phyloP scores from a whole-genome alignment of 2,113 vertebrate genomes.

The Lepisosteus oculatus region DNA sequence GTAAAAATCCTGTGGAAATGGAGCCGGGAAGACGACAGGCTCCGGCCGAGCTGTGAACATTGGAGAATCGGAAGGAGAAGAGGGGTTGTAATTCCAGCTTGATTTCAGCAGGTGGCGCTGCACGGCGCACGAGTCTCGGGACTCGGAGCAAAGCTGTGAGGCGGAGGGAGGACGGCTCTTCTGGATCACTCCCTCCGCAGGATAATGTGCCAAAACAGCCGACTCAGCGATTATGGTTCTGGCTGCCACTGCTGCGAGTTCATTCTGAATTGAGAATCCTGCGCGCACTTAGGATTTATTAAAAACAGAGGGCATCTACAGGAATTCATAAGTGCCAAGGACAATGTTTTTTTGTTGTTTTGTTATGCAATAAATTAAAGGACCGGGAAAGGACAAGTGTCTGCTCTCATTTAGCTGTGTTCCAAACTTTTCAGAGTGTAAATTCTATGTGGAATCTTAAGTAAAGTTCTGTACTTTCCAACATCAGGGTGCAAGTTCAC shows the following conservation, averaged over 20 bases:
- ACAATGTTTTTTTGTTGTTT: not conserved
- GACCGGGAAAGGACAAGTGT: no score
- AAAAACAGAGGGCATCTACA: not conserved
- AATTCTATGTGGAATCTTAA: no score
- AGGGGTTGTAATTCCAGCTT: constrained; percentile 46
- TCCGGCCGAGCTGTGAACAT: constrained; percentile 77
- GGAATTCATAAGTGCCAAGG: not conserved
- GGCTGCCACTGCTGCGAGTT: not conserved
- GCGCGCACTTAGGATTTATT: not conserved
- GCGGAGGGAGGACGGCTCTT: constrained; percentile 33
- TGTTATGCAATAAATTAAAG: no score
- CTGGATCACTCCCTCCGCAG: constrained; percentile 27
- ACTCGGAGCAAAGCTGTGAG: constrained; percentile 29
- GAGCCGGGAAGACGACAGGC: constrained; percentile 66
- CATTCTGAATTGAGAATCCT: not conserved
- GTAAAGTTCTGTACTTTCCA: no score
- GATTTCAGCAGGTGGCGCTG: constrained; percentile 47
- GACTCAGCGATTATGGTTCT: constrained; percentile 29
- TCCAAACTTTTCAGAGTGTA: no score
- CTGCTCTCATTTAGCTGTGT: no score
- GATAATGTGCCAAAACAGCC: constrained; percentile 29
- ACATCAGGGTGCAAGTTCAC: no score
- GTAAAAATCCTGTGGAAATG: constrained; percentile 69
- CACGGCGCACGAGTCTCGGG: constrained; percentile 18
- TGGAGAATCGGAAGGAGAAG: constrained; percentile 70